Base-by-base conservation (phyloP, 2,797 vertebrate species). In the Emydoidea blandingii region DNA sequence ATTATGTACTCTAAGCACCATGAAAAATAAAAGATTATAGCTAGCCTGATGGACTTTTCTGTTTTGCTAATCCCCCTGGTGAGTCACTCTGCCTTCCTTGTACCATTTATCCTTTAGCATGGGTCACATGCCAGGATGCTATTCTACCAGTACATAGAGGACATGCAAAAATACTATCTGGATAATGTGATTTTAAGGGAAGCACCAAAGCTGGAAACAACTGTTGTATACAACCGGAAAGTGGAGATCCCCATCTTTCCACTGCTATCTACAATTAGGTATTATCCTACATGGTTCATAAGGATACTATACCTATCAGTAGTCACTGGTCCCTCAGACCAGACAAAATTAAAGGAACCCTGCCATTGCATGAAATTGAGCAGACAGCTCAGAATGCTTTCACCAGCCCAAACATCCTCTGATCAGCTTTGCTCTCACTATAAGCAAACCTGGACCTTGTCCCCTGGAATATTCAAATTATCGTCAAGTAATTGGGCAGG, bases 61-160 rank as follows among this genome's bases (percentile, higher is more conserved):
- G 56, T 85, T 88, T 82, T 85, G 65, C 47, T 94, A 92, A 96
- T 96, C 89, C 0, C 0, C 14, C 41, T 81, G 54, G 21, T 94
- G 86, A 96, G 95, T 94, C 78, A 50, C 44, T 85, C 89, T 94
- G 94, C 79, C 15, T 94, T 81, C 90, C 91, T 94, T 96, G 93
- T 96, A 44, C 12, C 65, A 4, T 80, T 95, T 92, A 96, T 95
- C 95, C 93, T 49, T 88, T 54, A 86, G 90, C 37, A 72, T 80
- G 19, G 3, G 1, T 57, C 50, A 3, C 62, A 59, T 95, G 85
- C 90, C 88, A 94, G 91, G 65, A 50, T 96, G 54, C 62, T 87
- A 47, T 31, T 57, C 41, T 87, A 88, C 86, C 1, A 1, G 53
- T 8, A 25, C 79, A 41, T 31, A 68, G 3, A 31, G 85, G 62